Conservation (phyloP, 1,140 invertebrate genomes). For the Diorhabda carinulata region DNA sequence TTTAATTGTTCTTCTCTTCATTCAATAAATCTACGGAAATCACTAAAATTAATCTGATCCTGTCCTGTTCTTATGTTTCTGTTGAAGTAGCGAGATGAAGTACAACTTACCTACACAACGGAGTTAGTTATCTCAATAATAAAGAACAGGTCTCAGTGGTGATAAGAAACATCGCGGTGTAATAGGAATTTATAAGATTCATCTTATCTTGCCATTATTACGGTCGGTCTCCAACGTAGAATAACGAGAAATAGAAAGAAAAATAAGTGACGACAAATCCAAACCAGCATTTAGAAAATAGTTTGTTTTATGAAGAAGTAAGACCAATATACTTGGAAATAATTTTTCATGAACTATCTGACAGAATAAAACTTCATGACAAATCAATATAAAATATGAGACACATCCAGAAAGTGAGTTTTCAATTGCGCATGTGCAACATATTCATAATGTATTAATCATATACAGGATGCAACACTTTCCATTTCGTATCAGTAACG, state of each 20-base stretch:
- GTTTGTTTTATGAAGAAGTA: too few relatives aligned
- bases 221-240: slow-evolving; percentile 9
- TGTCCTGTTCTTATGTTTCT: neutral
- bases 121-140: slow-evolving; percentile 14
- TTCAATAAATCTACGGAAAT: too few relatives aligned
- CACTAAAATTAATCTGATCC: neutral
- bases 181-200: slow-evolving; percentile 19
- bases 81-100: neutral
- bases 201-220: slow-evolving; percentile 17
- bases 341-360: too few relatives aligned
- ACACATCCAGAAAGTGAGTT: too few relatives aligned
- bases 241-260: neutral
- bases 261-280: neutral
- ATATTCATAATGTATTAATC: too few relatives aligned
- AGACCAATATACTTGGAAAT: too few relatives aligned
- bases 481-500: too few relatives aligned
- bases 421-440: too few relatives aligned
- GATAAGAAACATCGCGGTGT: slow-evolving; percentile 5
- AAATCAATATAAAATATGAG: too few relatives aligned
- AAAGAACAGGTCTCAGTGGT: slow-evolving; percentile 14
- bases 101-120: neutral
- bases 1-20: too few relatives aligned
- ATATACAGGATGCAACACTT: too few relatives aligned
- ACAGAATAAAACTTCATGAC: too few relatives aligned
- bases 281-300: neutral